Base-by-base conservation (phyloP, 1,140 invertebrate species). In the Adoxophyes honmai region DNA sequence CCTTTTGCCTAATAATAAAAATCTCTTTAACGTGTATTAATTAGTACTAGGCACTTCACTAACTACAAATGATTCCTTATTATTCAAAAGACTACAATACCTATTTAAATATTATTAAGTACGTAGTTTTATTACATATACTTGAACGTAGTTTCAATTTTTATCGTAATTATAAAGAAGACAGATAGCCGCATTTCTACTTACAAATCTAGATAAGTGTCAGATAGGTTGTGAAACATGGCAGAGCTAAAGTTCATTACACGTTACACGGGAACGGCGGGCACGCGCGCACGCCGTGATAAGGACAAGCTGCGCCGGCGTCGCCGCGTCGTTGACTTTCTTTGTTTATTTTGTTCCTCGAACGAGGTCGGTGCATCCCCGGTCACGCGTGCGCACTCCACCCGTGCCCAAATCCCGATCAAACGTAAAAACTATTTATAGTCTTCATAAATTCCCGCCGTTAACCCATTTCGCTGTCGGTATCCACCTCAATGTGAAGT, bases 341-440 rank as follows among this genome's bases (percentile, higher is more conserved):
- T 21, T 28, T 48, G 42, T 48, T 48, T 48, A 48, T 48, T 48
- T 48, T 28, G 42, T 48, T 21, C 18, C 42, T 21, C 16, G 21
- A 48, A 28, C 2, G 21, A 28, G 21, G 21, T 28, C 21, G 21
- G 21, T 28, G 21, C 21, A 28, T 28, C 21, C 21, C 21, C 21
- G 21, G 21, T 28, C 21, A 28, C 21, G 42, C n/a, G 18, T 48
- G 21, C 21, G 18, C 42, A 48, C 42, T 18, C 14, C 18, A 48
- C 42, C 21, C 42, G 16, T 21, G 42, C 16, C 42, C 42, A 33
- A 48, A 48, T 48, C 42, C 18, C 42, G 11, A 48, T 48, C 42
- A 48, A 48, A 48, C 42, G 42, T 48, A 21, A 7, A 16, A 18
- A 33, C 42, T 48, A 48, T 48, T 28, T 33, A 11, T 48, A 48